Conservation (phyloP, 2,888 invertebrate species). For the Andrena trimmerana region DNA sequence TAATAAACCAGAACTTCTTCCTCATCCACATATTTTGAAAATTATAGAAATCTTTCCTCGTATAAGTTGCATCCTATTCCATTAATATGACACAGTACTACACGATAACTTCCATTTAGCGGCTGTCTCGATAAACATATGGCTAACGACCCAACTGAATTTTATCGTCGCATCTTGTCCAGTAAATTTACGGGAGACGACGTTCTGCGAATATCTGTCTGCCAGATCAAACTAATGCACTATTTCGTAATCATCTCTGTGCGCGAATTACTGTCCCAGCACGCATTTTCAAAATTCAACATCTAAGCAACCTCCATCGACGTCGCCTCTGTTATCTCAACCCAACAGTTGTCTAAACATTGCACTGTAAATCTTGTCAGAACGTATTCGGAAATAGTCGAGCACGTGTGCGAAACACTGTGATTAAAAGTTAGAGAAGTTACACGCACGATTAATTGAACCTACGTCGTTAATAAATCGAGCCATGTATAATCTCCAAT, state of each 20-base stretch:
- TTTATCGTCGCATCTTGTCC: slow-evolving; percentile 19
- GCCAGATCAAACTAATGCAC: slow-evolving; percentile 22
- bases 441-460: too few species aligned
- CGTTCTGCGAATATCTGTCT: slow-evolving; percentile 18
- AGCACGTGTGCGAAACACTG: too few species aligned
- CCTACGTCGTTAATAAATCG: too few species aligned
- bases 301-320: background rate
- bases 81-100: too few species aligned
- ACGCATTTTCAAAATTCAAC: slow-evolving; percentile 11
- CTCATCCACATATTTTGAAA: too few species aligned
- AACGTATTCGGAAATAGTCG: background rate
- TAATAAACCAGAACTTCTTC: too few species aligned
- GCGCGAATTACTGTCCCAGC: background rate
- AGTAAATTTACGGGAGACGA: slow-evolving; percentile 24
- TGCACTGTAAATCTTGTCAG: background rate
- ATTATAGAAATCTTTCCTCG: too few species aligned
- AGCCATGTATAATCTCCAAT: too few species aligned
- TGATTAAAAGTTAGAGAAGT: too few species aligned
- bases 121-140: too few species aligned
- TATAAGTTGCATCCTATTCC: too few species aligned
- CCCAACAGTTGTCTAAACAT: background rate
- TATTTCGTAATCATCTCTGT: slow-evolving; percentile 24
- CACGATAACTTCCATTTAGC: too few species aligned
- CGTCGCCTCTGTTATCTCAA: background rate
- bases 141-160: background rate